Base-by-base conservation (phyloP, 2,113 vertebrate species). In the Ciconia maguari region DNA sequence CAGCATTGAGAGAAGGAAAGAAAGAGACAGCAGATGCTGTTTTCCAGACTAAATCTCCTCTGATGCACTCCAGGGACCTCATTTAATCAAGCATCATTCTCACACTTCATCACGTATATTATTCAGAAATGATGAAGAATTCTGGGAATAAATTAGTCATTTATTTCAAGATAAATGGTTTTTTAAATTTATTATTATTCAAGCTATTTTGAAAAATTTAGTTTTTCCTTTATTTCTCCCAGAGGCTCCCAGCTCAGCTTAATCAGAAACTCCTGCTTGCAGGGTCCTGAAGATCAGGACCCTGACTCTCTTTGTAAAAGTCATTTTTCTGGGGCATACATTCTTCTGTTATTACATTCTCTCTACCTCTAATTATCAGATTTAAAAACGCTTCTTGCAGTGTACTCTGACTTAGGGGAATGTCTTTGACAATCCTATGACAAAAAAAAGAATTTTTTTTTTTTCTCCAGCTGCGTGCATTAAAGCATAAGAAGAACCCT, bases 21-120 rank as follows among this genome's bases (percentile, higher is more conserved):
- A 94, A 96, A 91, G 84, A 96, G 93, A 92, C 64, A 93, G 89
- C 97, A 97, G 94, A 97, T 97, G 94, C 96, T 96, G 95, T 96
- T 94, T 96, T 97, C 97, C 96, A 96, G 78, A 78, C 91, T 93
- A 93, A 96, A 97, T 97, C 93, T 97, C 94, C 72, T 97, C 72
- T 88, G 95, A 90, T 93, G 74, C 65, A 95, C 95, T 93, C 97
- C 77, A 93, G 97, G 96, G 97, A 97, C 89, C 92, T 96, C 90
- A 96, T 97, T 97, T 97, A 97, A 97, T 96, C 95, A 97, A 94
- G 96, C 94, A 96, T 96, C 95, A 96, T 97, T 97, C 95, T 97
- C 95, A 96, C 95, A 97, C 94, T 97, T 97, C 96, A 97, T 96
- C 96, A 92, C 62, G 62, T 96, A 89, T 92, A 96, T 97, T 97